Evolutionary conservation across 2,113 vertebrate species (phyloP).

Genomic region (Epinephelus fuscoguttatus): DNA sequence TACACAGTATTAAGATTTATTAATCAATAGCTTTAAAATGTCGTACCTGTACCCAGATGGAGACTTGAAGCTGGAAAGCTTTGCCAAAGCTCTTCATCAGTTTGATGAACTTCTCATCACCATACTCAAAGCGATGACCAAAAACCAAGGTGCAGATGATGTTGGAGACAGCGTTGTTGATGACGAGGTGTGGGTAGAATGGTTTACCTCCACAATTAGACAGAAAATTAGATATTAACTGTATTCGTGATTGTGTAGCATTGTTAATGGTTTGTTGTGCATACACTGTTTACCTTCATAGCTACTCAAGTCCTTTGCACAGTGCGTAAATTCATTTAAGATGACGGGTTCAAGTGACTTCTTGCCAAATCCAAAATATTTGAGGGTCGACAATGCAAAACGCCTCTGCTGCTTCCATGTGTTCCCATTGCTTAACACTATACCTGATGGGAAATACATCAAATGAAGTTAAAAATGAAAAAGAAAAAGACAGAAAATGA

Average conservation of each 20-base stretch:
- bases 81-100: conserved; percentile 78
- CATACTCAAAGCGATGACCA: conserved; percentile 87
- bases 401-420: conserved; percentile 82
- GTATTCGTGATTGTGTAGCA: rapidly evolving
- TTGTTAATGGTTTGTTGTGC: rapidly evolving
- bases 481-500: no score
- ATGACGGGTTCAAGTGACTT: conserved; percentile 81
- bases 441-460: conserved; percentile 28
- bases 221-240: background rate
- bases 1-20: background rate
- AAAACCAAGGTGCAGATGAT: conserved; percentile 89
- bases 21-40: conserved; percentile 71
- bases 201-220: conserved; percentile 41
- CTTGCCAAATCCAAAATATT: conserved; percentile 85
- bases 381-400: conserved; percentile 80
- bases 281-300: conserved; percentile 23
- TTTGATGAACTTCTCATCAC: conserved; percentile 80
- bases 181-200: conserved; percentile 81
- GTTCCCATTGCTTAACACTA: conserved; percentile 37
- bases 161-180: conserved; percentile 87
- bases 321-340: conserved; percentile 78
- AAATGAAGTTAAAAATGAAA: no score
- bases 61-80: conserved; percentile 41
- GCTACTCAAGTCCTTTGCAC: conserved; percentile 11
- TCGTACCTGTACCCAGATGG: conserved; percentile 53